phyloP scores from a whole-genome alignment of 2,113 vertebrate genomes.

The Albula glossodonta region DNA sequence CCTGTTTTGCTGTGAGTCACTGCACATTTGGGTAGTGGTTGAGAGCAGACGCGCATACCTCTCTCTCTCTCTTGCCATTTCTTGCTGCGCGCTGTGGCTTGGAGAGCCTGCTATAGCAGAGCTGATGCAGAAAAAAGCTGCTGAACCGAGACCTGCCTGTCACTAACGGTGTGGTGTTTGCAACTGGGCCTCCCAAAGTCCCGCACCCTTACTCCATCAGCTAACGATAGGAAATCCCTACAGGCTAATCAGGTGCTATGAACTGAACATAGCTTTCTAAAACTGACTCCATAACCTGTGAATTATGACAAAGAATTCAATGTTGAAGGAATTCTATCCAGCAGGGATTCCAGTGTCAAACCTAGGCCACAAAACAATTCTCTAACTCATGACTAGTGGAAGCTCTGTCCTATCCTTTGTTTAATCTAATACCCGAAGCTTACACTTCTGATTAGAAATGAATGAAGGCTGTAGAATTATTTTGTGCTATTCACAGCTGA shows the following conservation, averaged over 20 bases:
- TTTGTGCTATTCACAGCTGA: too few species aligned
- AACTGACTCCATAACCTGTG: not conserved
- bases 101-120: not conserved
- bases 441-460: not conserved
- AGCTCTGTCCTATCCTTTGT: not conserved
- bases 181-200: not conserved
- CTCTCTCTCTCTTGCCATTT: not conserved
- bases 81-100: not conserved
- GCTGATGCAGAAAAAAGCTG: not conserved
- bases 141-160: not conserved
- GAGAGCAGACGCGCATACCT: not conserved
- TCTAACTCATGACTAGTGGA: not conserved
- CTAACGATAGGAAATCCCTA: not conserved
- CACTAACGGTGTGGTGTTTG: not conserved
- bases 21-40: conserved; percentile 8
- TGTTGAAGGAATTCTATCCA: not conserved
- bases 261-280: not conserved
- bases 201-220: not conserved
- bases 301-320: not conserved
- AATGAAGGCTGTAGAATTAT: not conserved
- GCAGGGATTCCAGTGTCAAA: too few species aligned
- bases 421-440: not conserved
- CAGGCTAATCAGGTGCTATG: not conserved
- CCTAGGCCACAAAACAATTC: too few species aligned
- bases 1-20: conserved; percentile 27